Percentiles rank a stretch among this genome's conserved stretches.
These are phyloP conservation scores for Machimus rusticus DNA, from an alignment of 2,888 invertebrate genomes.

Conservation along the genomic window DNA sequence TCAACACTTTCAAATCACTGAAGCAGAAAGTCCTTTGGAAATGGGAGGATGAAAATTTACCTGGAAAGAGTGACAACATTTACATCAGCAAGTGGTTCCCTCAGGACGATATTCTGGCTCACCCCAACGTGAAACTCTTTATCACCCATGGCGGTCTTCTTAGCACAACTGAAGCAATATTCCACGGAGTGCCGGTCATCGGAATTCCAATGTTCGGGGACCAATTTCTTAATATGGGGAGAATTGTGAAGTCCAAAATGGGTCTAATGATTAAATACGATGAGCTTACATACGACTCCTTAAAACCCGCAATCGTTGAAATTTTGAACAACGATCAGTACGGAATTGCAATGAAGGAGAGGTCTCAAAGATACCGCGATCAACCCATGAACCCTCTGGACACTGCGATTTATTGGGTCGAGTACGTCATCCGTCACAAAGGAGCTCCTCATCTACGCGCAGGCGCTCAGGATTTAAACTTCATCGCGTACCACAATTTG, in stretches of 20 bases:
- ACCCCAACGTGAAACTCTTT: conserved; percentile 64
- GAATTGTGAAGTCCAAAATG: conserved; percentile 61
- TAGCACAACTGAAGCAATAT: conserved; percentile 63
- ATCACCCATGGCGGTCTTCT: conserved; percentile 67
- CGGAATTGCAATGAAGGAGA: conserved; percentile 44
- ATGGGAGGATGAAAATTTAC: conserved; percentile 58
- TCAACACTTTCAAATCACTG: conserved; percentile 46
- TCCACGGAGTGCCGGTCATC: conserved; percentile 62
- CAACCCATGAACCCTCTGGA: conserved; percentile 56
- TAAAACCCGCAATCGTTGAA: conserved; percentile 51
- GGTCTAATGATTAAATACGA: conserved; percentile 58
- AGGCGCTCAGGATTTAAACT: conserved; percentile 55
- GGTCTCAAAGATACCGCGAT: conserved; percentile 56
- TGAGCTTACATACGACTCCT: conserved; percentile 55
- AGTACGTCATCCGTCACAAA: conserved; percentile 57
- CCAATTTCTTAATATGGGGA: conserved; percentile 62
- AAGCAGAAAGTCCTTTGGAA: conserved; percentile 64
- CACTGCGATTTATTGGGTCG: conserved; percentile 59
- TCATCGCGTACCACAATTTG: conserved; percentile 53
- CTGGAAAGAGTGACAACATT: conserved; percentile 52
- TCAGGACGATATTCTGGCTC: conserved; percentile 60
- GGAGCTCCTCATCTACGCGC: conserved; percentile 57
- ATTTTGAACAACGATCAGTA: conserved; percentile 52
- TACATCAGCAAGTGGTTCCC: conserved; percentile 60
- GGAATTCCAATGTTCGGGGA: conserved; percentile 61